Conservation (phyloP, 1,140 invertebrate species). For the Lepidurus apus region DNA sequence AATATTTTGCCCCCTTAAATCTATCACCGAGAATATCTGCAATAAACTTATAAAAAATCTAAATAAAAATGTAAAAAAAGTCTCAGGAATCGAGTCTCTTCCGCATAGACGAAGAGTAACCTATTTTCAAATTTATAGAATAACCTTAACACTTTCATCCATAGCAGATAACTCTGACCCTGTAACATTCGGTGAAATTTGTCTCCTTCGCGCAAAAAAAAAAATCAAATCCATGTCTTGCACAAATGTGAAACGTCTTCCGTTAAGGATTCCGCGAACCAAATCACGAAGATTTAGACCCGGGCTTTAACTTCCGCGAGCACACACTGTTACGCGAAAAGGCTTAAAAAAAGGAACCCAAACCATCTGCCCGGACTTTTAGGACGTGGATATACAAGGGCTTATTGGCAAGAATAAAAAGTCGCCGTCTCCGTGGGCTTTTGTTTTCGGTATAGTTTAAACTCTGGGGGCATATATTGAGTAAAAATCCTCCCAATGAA, state of each 20-base stretch:
- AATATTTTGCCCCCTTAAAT: too few relatives aligned
- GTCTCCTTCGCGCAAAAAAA: neutral
- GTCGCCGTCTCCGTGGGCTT: neutral
- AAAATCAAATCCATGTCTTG: neutral
- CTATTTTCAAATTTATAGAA: too few relatives aligned
- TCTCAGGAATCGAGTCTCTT: too few relatives aligned
- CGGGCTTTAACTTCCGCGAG: neutral
- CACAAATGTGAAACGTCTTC: neutral
- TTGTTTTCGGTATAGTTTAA: neutral
- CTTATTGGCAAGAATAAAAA: neutral
- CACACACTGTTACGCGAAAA: neutral
- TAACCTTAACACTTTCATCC: too few relatives aligned
- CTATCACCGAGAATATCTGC: too few relatives aligned
- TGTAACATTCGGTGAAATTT: neutral
- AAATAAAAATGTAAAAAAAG: too few relatives aligned
- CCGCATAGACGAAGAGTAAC: too few relatives aligned
- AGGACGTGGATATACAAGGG: neutral
- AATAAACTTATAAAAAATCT: too few relatives aligned
- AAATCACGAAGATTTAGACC: neutral
- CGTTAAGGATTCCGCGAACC: neutral
- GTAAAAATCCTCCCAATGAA: neutral
- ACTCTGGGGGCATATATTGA: neutral
- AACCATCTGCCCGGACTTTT: conserved; percentile 1
- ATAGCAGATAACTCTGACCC: too few relatives aligned
- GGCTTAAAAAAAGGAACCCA: neutral